Evolutionary conservation across 1,140 invertebrate genomes (phyloP), one percentile per base, ranked within the genome.

Genomic region (Micrasema longulum): DNA sequence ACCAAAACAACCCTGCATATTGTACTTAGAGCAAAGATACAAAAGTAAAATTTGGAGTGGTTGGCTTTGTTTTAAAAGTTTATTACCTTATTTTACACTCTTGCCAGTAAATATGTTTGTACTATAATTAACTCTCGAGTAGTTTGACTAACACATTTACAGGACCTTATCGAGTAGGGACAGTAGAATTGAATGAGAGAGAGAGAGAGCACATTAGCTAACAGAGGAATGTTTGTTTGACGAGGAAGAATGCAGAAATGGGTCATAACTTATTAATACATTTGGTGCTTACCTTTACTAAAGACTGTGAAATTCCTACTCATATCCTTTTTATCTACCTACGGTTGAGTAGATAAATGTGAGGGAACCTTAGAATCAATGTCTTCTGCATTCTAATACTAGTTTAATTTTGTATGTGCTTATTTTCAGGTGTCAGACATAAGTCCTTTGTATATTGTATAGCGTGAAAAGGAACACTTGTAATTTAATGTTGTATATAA

Each of bases 241-340:
- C 26, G 7, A 31, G 26, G 26, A 4, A 7, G 26, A 47, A 31
- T 53, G 48, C 11, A 52, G n/a, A n/a, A 52, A 22, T 35, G 12
- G 26, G 26, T 10, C 52, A 55, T 36, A 14, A 31, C 35, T 55
- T 55, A 55, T 18, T 16, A 60, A 60, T 36, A 60, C 35, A 60
- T 60, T 60, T 60, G 55, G 55, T 60, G 55, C 55, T 60, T 60
- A 60, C 14, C 55, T 38, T 60, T 60, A 60, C 35, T 60, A 38
- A 60, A 60, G 55, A 60, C 55, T 60, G 55, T 60, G 10, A 18
- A 55, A 60, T 60, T 60, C 35, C 20, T 22, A 38, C 55, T 60
- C 55, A 43, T 60, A 41, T 60, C 55, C 41, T 20, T 60, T 60
- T 60, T 38, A 60, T 60, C 55, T 60, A 35, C 55, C 55, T 43